Evolutionary conservation across 2,113 vertebrate genomes (phyloP).

Genomic region (Dipodomys ordii): DNA sequence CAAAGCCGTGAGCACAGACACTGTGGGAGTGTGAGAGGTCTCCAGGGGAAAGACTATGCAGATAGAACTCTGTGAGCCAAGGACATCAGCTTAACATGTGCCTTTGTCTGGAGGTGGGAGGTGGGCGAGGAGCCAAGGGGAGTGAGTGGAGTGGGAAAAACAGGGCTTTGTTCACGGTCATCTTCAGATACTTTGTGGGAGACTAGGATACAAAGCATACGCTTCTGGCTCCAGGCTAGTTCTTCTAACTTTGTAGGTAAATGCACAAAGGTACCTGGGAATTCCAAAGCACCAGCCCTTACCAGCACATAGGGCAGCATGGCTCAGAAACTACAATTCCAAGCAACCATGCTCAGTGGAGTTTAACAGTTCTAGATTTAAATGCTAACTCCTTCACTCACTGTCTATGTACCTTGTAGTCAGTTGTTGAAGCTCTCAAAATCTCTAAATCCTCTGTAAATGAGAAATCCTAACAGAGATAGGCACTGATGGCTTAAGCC

Average conservation of each 20-base stretch:
- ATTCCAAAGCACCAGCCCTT: background rate
- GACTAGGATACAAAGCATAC: background rate
- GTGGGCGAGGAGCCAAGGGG: background rate
- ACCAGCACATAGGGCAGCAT: background rate
- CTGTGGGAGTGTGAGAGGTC: background rate
- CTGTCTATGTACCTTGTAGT: background rate
- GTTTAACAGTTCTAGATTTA: background rate
- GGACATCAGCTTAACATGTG: background rate
- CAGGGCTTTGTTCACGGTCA: background rate
- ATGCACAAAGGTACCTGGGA: background rate
- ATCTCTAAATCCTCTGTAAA: background rate
- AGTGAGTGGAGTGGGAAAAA: background rate
- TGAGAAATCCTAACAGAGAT: too few relatives aligned
- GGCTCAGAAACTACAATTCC: background rate
- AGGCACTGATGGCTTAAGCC: too few relatives aligned
- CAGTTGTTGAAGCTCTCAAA: background rate
- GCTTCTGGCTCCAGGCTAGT: background rate
- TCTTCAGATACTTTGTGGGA: slow-evolving; percentile 26
- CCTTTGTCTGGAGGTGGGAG: background rate
- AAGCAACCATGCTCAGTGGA: background rate
- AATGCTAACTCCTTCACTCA: background rate
- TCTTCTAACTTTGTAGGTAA: background rate
- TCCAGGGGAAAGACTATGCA: background rate
- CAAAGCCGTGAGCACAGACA: background rate
- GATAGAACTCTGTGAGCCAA: background rate